Evolutionary conservation across 2,113 vertebrate genomes (phyloP).

Genomic region (Numida meleagris): DNA sequence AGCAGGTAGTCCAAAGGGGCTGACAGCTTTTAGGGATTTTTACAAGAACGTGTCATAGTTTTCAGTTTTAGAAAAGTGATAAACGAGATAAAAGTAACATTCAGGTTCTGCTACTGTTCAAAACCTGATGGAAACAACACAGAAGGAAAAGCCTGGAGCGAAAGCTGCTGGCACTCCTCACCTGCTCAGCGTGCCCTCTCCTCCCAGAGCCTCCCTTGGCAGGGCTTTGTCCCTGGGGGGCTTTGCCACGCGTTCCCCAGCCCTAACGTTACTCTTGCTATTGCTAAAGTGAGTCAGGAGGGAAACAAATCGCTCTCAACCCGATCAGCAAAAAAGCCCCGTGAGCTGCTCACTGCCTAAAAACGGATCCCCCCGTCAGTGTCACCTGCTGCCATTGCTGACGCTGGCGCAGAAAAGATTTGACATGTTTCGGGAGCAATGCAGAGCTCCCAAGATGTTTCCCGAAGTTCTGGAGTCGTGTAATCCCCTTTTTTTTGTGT

Average conservation of each 20-base stretch:
- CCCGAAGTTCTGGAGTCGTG: not conserved
- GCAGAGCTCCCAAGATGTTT: not conserved
- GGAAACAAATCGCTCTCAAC: not conserved
- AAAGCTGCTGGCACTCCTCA: not conserved
- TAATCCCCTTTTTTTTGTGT: not conserved
- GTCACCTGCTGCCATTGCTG: constrained; percentile 29
- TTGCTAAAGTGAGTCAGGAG: constrained; percentile 48
- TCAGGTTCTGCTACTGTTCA: not conserved
- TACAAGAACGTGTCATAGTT: not conserved
- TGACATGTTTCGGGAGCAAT: not conserved
- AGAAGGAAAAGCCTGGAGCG: not conserved
- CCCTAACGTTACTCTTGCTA: not conserved
- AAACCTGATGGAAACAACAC: not conserved
- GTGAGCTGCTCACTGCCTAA: not conserved
- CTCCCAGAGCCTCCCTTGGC: not conserved
- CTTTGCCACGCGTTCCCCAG: not conserved
- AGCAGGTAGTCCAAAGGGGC: not conserved
- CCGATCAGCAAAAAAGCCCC: not conserved
- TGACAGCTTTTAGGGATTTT: not conserved
- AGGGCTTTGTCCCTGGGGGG: not conserved
- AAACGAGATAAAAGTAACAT: not conserved
- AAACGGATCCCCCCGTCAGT: not conserved
- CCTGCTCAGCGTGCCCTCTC: not conserved
- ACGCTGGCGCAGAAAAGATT: not conserved
- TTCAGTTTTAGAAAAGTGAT: not conserved